Evolutionary conservation across 1,140 invertebrate genomes (phyloP).

Genomic region (Chelonus insularis): DNA sequence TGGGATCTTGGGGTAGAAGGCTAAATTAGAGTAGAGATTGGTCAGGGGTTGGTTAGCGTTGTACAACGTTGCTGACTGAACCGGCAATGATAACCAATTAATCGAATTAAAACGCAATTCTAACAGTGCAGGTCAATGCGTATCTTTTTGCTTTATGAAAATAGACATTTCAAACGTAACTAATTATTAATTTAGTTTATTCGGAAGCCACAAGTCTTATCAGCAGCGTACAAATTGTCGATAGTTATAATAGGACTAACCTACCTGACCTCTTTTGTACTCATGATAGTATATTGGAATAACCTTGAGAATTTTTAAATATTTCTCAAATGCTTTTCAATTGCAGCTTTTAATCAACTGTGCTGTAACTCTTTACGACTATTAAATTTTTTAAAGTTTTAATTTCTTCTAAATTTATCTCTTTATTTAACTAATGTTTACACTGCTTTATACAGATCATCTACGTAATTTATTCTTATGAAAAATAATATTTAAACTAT

Average conservation of each 20-base stretch:
- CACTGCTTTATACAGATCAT: too few relatives aligned
- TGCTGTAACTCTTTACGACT: neutral
- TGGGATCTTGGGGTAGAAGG: neutral
- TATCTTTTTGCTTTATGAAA: neutral
- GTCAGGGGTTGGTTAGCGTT: neutral
- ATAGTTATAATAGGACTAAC: conserved; percentile 29
- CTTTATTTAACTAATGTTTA: too few relatives aligned
- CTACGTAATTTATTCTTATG: too few relatives aligned
- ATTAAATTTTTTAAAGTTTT: neutral
- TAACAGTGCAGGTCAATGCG: neutral
- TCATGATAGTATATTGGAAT: conserved; percentile 1
- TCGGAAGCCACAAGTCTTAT: conserved; percentile 19
- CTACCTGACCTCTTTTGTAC: conserved; percentile 18
- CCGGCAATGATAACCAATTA: conserved; percentile 18
- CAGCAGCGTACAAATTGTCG: conserved; percentile 23
- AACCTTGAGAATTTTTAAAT: conserved; percentile 21
- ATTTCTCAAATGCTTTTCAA: neutral
- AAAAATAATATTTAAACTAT: too few relatives aligned
- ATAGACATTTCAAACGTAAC: neutral
- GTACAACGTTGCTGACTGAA: neutral
- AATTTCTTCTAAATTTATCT: too few relatives aligned
- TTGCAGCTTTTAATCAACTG: neutral
- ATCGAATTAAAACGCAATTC: conserved; percentile 7
- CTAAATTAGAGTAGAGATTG: neutral
- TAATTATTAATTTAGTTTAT: conserved; percentile 27